These are phyloP conservation scores for Syrrhaptes paradoxus DNA, from an alignment of 2,113 vertebrate genomes.

Conservation along the genomic window DNA sequence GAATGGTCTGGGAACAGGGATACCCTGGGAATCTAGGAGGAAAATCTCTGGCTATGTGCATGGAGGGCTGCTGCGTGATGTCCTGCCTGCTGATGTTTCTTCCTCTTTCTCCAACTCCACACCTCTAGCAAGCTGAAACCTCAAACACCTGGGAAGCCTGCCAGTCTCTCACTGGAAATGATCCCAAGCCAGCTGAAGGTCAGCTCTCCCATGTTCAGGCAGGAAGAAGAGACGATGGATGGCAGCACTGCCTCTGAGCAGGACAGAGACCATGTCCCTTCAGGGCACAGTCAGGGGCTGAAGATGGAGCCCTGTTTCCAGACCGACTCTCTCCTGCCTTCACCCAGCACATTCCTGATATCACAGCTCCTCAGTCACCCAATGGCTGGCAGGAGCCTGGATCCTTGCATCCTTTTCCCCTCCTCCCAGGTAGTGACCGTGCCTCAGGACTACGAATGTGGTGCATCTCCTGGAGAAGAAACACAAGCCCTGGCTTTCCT, in stretches of 20 bases:
- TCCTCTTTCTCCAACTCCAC: conserved; percentile 2
- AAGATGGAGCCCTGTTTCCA: conserved; percentile 75
- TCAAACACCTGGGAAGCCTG: neutral
- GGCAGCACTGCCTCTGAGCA: conserved; percentile 70
- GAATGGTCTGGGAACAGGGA: neutral
- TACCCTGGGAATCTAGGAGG: neutral
- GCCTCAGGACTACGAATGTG: conserved; percentile 69
- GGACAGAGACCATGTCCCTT: conserved; percentile 57
- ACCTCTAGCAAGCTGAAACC: neutral
- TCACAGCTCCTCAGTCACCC: conserved; percentile 80
- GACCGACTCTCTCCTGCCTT: conserved; percentile 72
- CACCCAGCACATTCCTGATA: conserved; percentile 76
- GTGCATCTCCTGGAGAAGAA: conserved; percentile 70
- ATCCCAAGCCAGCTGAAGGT: neutral
- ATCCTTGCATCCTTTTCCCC: conserved; percentile 74
- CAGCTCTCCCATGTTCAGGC: neutral
- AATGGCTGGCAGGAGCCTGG: conserved; percentile 68
- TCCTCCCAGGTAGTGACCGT: conserved; percentile 62
- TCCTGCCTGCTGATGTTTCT: neutral
- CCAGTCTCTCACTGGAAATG: neutral
- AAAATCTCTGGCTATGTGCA: neutral
- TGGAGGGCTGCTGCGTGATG: neutral
- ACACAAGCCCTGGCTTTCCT: conserved; percentile 51
- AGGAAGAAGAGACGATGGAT: conserved; percentile 65
- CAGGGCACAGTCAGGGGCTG: conserved; percentile 64